These are phyloP conservation scores for Zaprionus kolodkinae DNA, from an alignment of 1,140 invertebrate genomes.

Conservation along the genomic window DNA sequence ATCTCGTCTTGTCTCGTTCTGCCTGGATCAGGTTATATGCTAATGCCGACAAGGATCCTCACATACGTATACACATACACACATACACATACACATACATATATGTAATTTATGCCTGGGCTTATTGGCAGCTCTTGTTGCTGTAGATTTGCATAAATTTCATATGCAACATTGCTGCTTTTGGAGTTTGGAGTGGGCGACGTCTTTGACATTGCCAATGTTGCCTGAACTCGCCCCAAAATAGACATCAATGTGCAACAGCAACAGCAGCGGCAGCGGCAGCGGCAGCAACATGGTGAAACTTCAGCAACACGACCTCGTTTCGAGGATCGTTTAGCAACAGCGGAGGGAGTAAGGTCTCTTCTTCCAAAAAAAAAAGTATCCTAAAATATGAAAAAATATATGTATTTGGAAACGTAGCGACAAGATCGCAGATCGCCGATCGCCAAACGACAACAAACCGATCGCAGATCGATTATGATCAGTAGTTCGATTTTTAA, in stretches of 20 bases:
- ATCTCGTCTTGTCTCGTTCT: conserved; percentile 22
- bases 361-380: conserved; percentile 11
- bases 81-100: too few relatives aligned
- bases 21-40: conserved; percentile 73
- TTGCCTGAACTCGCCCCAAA: conserved; percentile 56
- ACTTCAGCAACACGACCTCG: conserved; percentile 53
- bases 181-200: conserved; percentile 59
- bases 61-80: conserved; percentile 50
- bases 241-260: conserved; percentile 70
- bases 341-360: not conserved
- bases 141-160: conserved; percentile 77
- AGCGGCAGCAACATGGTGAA: conserved; percentile 55
- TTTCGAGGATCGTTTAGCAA: conserved; percentile 8
- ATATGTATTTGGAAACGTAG: conserved; percentile 61
- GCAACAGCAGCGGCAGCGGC: not conserved
- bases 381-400: conserved; percentile 44
- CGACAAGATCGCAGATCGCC: conserved; percentile 14
- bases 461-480: conserved; percentile 45
- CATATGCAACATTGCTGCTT: conserved; percentile 70
- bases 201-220: conserved; percentile 53
- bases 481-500: conserved; percentile 72
- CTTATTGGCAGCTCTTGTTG: conserved; percentile 74
- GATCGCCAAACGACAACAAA: conserved; percentile 10
- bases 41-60: conserved; percentile 76
- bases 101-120: conserved; percentile 72